These are phyloP conservation scores for Pristis pectinata DNA, from an alignment of 2,797 vertebrate species.

Conservation along the genomic window DNA sequence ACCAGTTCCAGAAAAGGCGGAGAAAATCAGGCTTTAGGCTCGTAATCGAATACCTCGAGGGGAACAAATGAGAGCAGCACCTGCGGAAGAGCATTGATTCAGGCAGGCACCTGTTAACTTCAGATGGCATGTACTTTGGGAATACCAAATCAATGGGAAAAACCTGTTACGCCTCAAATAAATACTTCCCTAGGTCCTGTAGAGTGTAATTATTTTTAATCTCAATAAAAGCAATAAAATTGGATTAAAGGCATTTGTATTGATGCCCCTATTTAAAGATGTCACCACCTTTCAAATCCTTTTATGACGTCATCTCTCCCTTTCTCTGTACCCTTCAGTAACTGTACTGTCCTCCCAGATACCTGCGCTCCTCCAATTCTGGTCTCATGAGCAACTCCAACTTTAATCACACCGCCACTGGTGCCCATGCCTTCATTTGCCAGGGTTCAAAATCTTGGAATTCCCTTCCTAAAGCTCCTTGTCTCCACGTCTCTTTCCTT, in stretches of 20 bases:
- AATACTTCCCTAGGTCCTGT: not conserved
- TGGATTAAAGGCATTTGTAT: not conserved
- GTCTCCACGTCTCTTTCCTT: no score
- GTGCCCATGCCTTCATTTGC: no score
- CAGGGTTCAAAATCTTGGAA: no score
- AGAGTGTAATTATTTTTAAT: not conserved
- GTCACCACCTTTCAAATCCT: no score
- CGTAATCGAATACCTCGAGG: not conserved
- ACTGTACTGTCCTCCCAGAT: no score
- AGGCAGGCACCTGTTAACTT: not conserved
- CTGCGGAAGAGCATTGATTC: not conserved
- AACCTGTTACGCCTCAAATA: not conserved
- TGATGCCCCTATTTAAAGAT: no score
- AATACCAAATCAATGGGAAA: not conserved
- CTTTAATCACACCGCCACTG: no score
- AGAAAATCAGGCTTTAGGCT: not conserved
- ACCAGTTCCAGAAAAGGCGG: not conserved
- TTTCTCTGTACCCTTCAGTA: no score
- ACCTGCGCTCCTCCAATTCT: no score
- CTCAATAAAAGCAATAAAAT: not conserved
- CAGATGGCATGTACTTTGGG: not conserved
- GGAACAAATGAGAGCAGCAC: not conserved
- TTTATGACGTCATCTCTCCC: no score
- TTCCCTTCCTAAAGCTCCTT: no score
- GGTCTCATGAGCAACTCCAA: no score